Evolutionary conservation across 2,888 invertebrate species (phyloP), one percentile per base, ranked within the genome.

Genomic region (Prostheceraeus crozeri): DNA sequence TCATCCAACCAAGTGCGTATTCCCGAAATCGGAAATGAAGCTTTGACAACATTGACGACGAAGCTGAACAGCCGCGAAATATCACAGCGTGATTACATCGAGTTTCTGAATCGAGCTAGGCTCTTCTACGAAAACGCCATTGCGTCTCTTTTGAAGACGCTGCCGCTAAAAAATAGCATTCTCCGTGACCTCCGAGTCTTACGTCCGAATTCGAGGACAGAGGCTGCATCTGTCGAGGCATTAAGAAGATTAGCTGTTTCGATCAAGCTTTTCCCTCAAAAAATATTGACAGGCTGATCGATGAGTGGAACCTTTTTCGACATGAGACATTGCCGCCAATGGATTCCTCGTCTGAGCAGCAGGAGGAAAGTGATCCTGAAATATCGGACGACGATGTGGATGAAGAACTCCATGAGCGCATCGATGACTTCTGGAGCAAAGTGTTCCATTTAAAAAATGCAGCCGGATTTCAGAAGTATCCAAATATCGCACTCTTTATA

Each of bases 251-350:
- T 48, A 48, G 48, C 48, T 48, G 48, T 48, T 48, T 23, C 48
- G 23, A 48, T 48, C 48, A 48, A 48, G 28, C 23, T 48, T 23
- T 48, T 48, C 28, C 48, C 48, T 25, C 48, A 21, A 16, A 19
- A 48, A 48, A 48, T 25, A 48, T 48, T 48, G 48, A 48, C 48
- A 28, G 27, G 25, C 25, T 48, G 48, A 30, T 48, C 4, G 48
- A 40, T 40, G 40, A 40, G 19, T 40, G 40, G 54, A 35, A 28
- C 35, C 45, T 46, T 16, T 62, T 23, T 11, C 54, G 54, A 40
- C 23, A 6, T 48, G 56, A 23, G 25, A 46, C 56, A 36, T 48
- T 56, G 48, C 6, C 35, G n/a, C n/a, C n/a, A n/a, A n/a, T n/a
- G n/a, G n/a, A n/a, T n/a, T n/a, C n/a, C n/a, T n/a, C n/a, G n/a